These are phyloP conservation scores for Cyprinus carpio DNA, from an alignment of 2,113 vertebrate genomes.

Conservation along the genomic window DNA sequence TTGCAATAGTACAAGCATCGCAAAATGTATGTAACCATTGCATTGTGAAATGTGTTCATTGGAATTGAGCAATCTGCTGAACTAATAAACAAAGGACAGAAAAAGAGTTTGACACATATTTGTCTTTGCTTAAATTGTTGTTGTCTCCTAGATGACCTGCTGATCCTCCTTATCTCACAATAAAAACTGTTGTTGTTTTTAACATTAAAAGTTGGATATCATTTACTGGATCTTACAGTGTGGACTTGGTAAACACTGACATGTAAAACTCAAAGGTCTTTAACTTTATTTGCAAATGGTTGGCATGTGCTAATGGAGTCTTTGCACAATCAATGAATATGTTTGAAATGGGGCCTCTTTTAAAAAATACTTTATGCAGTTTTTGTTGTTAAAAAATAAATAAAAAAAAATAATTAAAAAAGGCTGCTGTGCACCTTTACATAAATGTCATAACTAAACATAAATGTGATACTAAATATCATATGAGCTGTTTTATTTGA, in stretches of 20 bases:
- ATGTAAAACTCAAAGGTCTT: conserved; percentile 15
- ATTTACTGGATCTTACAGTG: conserved; percentile 21
- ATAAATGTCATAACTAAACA: too few relatives aligned
- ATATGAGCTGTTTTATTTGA: too few relatives aligned
- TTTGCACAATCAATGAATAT: too few relatives aligned
- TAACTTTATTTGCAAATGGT: background rate
- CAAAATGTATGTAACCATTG: background rate
- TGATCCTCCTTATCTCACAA: background rate
- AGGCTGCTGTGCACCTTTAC: too few relatives aligned
- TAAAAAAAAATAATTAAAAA: too few relatives aligned
- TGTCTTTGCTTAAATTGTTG: background rate
- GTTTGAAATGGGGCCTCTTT: background rate
- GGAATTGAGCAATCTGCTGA: background rate
- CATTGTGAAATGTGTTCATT: background rate
- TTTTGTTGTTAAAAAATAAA: too few relatives aligned
- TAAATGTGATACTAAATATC: too few relatives aligned
- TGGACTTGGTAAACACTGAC: background rate
- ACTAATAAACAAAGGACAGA: too few relatives aligned
- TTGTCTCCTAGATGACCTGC: background rate
- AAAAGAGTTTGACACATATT: background rate
- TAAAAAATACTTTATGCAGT: background rate
- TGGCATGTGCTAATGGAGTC: background rate
- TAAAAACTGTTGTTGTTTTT: background rate
- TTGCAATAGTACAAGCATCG: background rate
- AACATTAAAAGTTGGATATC: background rate